phyloP scores from a whole-genome alignment of 2,113 vertebrate genomes.

The Notothenia coriiceps region DNA sequence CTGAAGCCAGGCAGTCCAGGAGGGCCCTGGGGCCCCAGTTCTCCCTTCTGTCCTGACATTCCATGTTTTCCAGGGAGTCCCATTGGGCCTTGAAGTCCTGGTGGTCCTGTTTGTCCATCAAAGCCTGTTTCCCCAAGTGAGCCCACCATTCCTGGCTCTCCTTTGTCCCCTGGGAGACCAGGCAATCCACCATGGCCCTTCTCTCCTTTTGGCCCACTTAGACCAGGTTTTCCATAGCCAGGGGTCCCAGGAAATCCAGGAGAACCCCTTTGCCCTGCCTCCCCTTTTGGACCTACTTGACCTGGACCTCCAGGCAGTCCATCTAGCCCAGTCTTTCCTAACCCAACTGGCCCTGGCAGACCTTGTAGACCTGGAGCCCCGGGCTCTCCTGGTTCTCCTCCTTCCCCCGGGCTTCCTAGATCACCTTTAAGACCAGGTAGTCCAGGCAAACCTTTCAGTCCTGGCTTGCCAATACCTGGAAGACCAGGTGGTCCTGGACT shows the following conservation, averaged over 20 bases:
- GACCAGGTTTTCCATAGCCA: constrained; percentile 94
- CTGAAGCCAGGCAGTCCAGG: constrained; percentile 91
- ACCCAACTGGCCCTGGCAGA: constrained; percentile 86
- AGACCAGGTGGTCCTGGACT: constrained; percentile 85
- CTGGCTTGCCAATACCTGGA: constrained; percentile 89
- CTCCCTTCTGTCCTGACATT: constrained; percentile 90
- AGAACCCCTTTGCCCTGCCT: constrained; percentile 87
- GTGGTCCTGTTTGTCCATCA: constrained; percentile 87
- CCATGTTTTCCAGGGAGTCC: constrained; percentile 95
- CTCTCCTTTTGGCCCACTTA: constrained; percentile 92
- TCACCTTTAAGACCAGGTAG: constrained; percentile 90
- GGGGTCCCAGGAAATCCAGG: constrained; percentile 91
- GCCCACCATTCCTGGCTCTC: constrained; percentile 89
- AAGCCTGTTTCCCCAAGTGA: constrained; percentile 87
- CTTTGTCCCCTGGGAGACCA: constrained; percentile 91
- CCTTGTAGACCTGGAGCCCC: constrained; percentile 89
- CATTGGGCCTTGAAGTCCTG: constrained; percentile 92
- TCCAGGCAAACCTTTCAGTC: constrained; percentile 90
- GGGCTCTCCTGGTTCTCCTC: constrained; percentile 85
- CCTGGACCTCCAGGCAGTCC: constrained; percentile 91
- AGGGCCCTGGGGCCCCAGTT: constrained; percentile 89
- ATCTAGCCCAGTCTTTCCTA: constrained; percentile 89
- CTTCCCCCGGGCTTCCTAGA: constrained; percentile 86
- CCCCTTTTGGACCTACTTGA: constrained; percentile 89
- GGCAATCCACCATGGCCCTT: constrained; percentile 89